Conservation (phyloP, 2,888 invertebrate species). For the Drosophila atripex region DNA sequence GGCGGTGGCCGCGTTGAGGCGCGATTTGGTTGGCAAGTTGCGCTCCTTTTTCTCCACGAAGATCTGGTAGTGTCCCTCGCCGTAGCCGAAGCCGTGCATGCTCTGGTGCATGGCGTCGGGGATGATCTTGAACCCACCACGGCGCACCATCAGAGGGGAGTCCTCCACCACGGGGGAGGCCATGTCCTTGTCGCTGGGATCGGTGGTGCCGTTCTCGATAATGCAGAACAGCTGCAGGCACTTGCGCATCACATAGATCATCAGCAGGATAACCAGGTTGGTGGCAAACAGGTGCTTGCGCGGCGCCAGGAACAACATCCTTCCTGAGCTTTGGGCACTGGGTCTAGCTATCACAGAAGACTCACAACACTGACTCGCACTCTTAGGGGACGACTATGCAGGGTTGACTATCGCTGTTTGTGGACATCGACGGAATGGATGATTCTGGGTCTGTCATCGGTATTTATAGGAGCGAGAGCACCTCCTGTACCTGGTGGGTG, state of each 20-base stretch:
- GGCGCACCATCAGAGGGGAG: conserved; percentile 45
- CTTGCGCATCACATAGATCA: conserved; percentile 75
- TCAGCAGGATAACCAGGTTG: conserved; percentile 70
- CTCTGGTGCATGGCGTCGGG: conserved; percentile 70
- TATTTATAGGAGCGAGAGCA: conserved; percentile 45
- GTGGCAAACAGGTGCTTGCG: conserved; percentile 75
- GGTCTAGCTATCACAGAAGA: conserved; percentile 44
- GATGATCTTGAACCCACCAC: conserved; percentile 64
- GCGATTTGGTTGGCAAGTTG: conserved; percentile 70
- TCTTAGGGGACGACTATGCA: conserved; percentile 10
- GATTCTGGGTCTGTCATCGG: background rate
- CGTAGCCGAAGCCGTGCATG: conserved; percentile 76
- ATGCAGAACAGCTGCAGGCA: conserved; percentile 73
- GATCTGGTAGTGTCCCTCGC: conserved; percentile 80
- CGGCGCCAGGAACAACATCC: conserved; percentile 71
- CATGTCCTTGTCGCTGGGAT: conserved; percentile 13
- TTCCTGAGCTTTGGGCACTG: conserved; percentile 45
- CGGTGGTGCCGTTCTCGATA: conserved; percentile 63
- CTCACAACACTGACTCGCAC: conserved; percentile 27
- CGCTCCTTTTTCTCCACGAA: conserved; percentile 80
- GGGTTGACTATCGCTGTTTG: conserved; percentile 27
- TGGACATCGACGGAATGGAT: conserved; percentile 60
- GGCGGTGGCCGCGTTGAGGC: conserved; percentile 75
- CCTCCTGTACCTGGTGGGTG: conserved; percentile 5
- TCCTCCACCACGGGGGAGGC: conserved; percentile 22